Base-by-base conservation (phyloP, 2,888 invertebrate genomes). In the Smittia sp. region DNA sequence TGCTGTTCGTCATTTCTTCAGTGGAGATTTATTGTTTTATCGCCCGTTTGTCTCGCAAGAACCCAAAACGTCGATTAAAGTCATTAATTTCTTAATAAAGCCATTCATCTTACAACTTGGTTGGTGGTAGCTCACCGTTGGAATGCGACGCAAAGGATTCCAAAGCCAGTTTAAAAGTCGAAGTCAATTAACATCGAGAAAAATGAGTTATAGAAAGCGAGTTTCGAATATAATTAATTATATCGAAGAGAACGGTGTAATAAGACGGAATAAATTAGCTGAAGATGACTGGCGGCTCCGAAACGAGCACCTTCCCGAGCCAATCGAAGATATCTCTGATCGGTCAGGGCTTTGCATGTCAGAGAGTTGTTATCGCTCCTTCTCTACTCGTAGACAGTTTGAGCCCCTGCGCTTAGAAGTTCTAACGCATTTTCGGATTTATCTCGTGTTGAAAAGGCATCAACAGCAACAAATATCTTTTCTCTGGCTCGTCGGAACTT, bases 371-470 rank as follows among this genome's bases (percentile, higher is more conserved):
- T n/a, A n/a, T 32, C 9, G 32, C 32, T 32, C 3, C 32, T 32
- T 32, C 32, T 46, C 52, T 46, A 46, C 52, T 7, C 20, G 18
- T 20, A 4, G 58, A 58, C 18, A 22, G 58, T n/a, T 58, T 58
- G 11, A 46, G n/a, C 3, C 58, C 58, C 58, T 58, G 58, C 18
- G n/a, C 9, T 32, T 32, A 13, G 52, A 46, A 22, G 9, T 18
- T 58, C 11, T 58, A 22, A 58, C 6, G 58, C 58, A 18, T 65
- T 32, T 65, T 65, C 27, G 22, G 24, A 24, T 58, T 63, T 63
- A 58, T 58, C 58, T 65, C 32, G 65, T 65, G 65, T 32, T 65
- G 65, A 65, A 65, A 65, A 65, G 65, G 65, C 65, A 65, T 65
- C 11, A 65, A 65, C 38, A 32, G 18, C 65, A 65, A 65, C 32